Conservation (phyloP, 2,797 vertebrate genomes). For the Anolis apletophallus region DNA sequence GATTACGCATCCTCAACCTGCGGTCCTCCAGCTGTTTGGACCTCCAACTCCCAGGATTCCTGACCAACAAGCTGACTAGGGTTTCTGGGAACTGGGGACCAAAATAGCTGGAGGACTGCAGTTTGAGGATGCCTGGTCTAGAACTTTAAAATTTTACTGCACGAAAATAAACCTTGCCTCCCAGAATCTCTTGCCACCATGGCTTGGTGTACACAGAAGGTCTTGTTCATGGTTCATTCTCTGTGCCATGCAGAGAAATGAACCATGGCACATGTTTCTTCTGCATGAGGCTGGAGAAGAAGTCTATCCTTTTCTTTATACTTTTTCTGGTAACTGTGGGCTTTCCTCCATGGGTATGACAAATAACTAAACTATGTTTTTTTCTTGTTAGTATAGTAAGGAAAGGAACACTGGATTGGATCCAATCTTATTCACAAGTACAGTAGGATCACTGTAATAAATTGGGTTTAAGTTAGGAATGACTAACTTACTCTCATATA, state of each 20-base stretch:
- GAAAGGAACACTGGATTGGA: not conserved
- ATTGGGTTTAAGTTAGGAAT: not conserved
- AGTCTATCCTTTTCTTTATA: not conserved
- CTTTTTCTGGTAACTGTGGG: not conserved
- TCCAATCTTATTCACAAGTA: not conserved
- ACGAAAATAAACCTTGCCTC: not conserved
- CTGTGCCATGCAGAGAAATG: constrained; percentile 11
- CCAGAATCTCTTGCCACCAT: not conserved
- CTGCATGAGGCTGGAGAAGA: not conserved
- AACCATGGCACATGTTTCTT: not conserved
- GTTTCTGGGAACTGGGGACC: too few species aligned
- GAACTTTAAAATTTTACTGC: too few species aligned
- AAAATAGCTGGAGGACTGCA: too few species aligned
- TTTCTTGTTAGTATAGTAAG: not conserved
- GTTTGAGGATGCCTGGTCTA: too few species aligned
- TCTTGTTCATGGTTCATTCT: too few species aligned
- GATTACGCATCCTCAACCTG: too few species aligned
- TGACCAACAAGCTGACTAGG: too few species aligned
- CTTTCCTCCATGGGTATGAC: not conserved
- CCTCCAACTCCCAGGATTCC: too few species aligned
- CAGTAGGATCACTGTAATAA: not conserved
- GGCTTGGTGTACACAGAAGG: too few species aligned
- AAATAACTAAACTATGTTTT: not conserved
- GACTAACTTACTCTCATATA: not conserved
- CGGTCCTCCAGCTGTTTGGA: too few species aligned